phyloP scores from a whole-genome alignment of 2,113 vertebrate species.

The Sialia sialis region DNA sequence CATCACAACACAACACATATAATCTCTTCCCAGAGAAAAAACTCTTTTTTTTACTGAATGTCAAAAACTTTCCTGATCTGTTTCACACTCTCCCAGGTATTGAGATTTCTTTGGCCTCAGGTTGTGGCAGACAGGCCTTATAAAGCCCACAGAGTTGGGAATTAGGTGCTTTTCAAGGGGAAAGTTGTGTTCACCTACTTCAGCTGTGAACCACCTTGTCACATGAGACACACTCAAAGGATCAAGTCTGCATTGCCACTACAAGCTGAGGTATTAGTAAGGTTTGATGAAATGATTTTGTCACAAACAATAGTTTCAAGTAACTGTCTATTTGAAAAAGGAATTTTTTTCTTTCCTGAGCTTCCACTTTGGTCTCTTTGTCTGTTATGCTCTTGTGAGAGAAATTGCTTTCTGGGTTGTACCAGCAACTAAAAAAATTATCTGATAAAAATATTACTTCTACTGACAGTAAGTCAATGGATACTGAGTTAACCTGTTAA shows the following conservation, averaged over 20 bases:
- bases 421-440: neutral
- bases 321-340: neutral
- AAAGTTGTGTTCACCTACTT: neutral
- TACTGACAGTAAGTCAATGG: neutral
- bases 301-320: neutral
- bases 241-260: neutral
- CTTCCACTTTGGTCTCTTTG: neutral
- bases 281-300: neutral
- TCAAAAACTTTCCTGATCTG: neutral
- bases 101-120: neutral
- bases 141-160: neutral
- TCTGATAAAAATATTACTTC: neutral
- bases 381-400: neutral
- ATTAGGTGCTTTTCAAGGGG: neutral
- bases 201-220: neutral
- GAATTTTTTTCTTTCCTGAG: neutral
- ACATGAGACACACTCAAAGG: neutral
- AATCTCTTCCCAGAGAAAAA: neutral
- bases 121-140: neutral
- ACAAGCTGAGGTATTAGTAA: neutral
- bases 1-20: rapidly evolving
- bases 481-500: neutral
- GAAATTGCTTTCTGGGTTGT: neutral
- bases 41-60: neutral
- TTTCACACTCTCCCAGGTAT: neutral